Base-by-base conservation (phyloP, 2,113 vertebrate genomes). In the Arizona elegans region DNA sequence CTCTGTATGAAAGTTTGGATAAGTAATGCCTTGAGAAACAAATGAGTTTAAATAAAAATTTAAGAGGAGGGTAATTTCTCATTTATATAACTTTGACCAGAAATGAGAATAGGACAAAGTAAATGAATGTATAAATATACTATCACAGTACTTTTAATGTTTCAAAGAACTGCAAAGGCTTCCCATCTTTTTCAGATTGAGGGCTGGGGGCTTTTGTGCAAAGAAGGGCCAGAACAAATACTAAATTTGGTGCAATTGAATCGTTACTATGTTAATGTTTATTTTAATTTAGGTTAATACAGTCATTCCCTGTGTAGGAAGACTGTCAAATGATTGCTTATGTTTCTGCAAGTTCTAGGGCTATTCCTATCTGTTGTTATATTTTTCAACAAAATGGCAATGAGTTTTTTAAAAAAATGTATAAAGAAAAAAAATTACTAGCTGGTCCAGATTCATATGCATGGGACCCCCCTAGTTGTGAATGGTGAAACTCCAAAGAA, bases 401-500 rank as follows among this genome's bases (percentile, higher is more conserved):
- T 58, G 65, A 12, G 10, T 47, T 5, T 54, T 70, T 65, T n/a
- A 53, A 24, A 92, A 88, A 52, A 70, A 59, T 81, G 50, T 54
- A 85, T 24, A 91, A 65, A 89, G 86, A 50, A 92, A 24, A 9
- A 10, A 55, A 86, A 62, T 29, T 50, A 87, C 21, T 89, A 38
- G 91, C 87, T 94, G 94, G 92, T 88, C 81, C 65, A 86, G 88
- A 24, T 24, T 85, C 91, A 91, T 62, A 85, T 26, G 13, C 8
- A 8, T 10, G 54, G 17, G 65, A 90, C 26, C 58, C 33, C 52
- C 0, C 0, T 0, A 0, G 86, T 43, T 91, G 56, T 47, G 75
- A 94, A 92, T 54, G 92, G 92, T 92, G 90, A 91, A 86, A 92
- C 88, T 94, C 94, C 95, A 95, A 88, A 58, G 58, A 65, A 92